phyloP scores from a whole-genome alignment of 2,797 vertebrate species.

The Phylloscopus collybita region DNA sequence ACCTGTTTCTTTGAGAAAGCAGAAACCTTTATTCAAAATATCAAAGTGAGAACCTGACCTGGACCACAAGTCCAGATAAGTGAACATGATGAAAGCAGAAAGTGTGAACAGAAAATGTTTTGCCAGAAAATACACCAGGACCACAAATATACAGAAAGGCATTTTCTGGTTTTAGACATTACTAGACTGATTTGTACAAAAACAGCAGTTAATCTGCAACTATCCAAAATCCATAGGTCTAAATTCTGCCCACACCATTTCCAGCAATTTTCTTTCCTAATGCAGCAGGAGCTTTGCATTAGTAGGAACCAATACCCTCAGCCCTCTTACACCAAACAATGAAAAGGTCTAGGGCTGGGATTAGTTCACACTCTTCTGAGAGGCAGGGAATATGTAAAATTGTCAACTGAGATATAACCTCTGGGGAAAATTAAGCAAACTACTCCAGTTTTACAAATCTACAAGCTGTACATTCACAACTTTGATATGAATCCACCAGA shows the following conservation, averaged over 20 bases:
- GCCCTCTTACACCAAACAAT: not conserved
- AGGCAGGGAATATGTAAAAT: not conserved
- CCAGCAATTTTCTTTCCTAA: not conserved
- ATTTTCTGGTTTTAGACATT: not conserved
- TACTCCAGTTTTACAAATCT: conserved; percentile 5
- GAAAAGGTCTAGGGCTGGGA: not conserved
- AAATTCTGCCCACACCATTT: not conserved
- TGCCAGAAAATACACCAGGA: not conserved
- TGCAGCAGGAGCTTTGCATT: not conserved
- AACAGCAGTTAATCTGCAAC: not conserved
- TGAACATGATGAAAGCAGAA: not conserved
- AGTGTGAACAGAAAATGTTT: not conserved
- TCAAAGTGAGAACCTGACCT: not conserved
- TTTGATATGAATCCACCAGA: not conserved
- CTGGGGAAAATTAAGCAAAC: conserved; percentile 37
- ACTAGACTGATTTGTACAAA: not conserved
- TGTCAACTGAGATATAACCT: not conserved
- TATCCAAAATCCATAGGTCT: not conserved
- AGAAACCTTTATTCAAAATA: not conserved
- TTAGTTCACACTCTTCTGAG: not conserved
- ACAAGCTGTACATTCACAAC: conserved; percentile 1
- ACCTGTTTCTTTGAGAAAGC: not conserved
- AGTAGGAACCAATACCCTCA: not conserved
- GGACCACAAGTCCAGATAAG: not conserved
- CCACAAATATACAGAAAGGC: not conserved